Conservation (phyloP, 1,140 invertebrate genomes). For the Eciton burchellii region DNA sequence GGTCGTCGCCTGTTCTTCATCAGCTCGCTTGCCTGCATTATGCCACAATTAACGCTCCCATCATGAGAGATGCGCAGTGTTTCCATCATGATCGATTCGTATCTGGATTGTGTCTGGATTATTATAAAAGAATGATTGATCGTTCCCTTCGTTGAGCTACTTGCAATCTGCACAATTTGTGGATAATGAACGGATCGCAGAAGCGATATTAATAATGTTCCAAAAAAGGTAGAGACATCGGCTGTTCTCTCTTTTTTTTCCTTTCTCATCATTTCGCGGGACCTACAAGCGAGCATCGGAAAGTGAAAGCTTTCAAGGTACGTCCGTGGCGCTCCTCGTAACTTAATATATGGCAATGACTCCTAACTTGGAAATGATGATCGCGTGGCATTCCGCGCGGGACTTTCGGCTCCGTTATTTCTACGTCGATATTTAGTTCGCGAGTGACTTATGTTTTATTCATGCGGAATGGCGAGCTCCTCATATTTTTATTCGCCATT, state of each 20-base stretch:
- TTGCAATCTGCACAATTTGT: too few species aligned
- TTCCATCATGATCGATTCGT: slow-evolving; percentile 2
- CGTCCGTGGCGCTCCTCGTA: neutral
- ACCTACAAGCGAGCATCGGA: neutral
- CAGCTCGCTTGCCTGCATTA: neutral
- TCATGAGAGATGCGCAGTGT: neutral
- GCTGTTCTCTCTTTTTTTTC: too few species aligned
- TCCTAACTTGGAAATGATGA: neutral
- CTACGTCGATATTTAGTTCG: neutral
- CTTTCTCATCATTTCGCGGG: neutral
- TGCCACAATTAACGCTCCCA: slow-evolving; percentile 7
- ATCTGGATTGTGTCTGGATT: neutral
- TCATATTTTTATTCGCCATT: neutral
- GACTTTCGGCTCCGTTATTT: slow-evolving; percentile 5
- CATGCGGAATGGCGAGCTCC: neutral
- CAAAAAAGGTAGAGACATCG: too few species aligned
- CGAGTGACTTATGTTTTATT: slow-evolving; percentile 36
- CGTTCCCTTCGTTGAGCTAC: neutral
- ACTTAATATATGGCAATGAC: neutral
- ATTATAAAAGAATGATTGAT: slow-evolving; percentile 3
- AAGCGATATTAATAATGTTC: slow-evolving; percentile 6
- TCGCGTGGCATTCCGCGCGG: neutral
- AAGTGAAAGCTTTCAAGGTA: neutral
- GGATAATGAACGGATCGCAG: neutral
- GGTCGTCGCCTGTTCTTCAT: neutral